Evolutionary conservation across 2,797 vertebrate species (phyloP).

Genomic region (Leucoraja ocellata): DNA sequence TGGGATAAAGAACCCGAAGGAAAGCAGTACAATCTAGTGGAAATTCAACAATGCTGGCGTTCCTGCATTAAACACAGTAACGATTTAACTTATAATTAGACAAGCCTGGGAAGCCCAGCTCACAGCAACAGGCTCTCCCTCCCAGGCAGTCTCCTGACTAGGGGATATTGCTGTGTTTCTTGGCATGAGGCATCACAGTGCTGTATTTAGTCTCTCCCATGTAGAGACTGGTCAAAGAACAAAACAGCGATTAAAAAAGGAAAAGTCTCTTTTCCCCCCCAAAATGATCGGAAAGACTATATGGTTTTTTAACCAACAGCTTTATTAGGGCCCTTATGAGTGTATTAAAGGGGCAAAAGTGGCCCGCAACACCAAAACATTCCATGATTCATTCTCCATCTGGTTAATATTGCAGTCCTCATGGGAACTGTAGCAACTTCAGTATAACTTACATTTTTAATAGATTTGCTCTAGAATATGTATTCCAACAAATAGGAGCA

Average conservation of each 20-base stretch:
- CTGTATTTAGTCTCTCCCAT: not conserved
- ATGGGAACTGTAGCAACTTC: not conserved
- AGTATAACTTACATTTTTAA: constrained; percentile 24
- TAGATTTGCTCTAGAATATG: not conserved
- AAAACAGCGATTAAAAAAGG: not conserved
- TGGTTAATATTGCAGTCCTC: constrained; percentile 22
- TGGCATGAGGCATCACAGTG: not conserved
- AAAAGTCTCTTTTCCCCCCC: not conserved
- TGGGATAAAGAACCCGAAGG: not conserved
- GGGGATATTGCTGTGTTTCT: constrained; percentile 1
- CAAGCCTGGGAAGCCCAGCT: not conserved
- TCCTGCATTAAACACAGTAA: not conserved
- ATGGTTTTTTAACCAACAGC: not conserved
- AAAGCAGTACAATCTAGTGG: not conserved
- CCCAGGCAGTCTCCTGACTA: not conserved
- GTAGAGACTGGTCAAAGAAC: not conserved
- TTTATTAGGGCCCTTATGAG: constrained; percentile 25
- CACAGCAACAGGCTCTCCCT: not conserved
- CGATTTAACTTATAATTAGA: not conserved
- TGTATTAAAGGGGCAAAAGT: not conserved
- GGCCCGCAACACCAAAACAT: not conserved
- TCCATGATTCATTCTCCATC: constrained; percentile 23
- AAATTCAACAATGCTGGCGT: not conserved
- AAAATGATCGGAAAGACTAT: constrained; percentile 11
- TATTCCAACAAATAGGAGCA: not conserved